Evolutionary conservation across 2,888 invertebrate genomes (phyloP), one percentile per base, ranked within the genome.

Genomic region (Scaptomyza cyrtandrae): DNA sequence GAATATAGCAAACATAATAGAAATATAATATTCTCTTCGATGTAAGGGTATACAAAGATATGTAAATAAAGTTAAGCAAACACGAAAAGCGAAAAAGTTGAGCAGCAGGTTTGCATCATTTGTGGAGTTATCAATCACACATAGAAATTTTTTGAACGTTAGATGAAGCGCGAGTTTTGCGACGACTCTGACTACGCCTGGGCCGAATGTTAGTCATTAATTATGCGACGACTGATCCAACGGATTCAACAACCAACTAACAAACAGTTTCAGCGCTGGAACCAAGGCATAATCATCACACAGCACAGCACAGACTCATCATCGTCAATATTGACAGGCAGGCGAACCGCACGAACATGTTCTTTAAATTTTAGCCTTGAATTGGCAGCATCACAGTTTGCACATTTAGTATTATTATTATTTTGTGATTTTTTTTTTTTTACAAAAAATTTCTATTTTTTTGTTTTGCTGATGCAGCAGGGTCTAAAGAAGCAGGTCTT

Each of bases 351-450:
- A 77, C 66, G 71, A 86, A 81, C 81, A 81, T 86, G 88, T 86
- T 86, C 88, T 88, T 86, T 88, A 79, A 86, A 84, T 75, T 86
- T 81, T 88, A 82, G 87, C 85, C 85, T 86, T 86, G 85, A 81
- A 82, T 69, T 68, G 53, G 67, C 73, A 68, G 75, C 75, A 61
- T 55, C 71, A 70, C 62, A 72, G 75, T 75, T 85, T 86, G 83
- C 86, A 78, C 78, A 82, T 86, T 82, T 77, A 58, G 64, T 70
- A 71, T 78, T 69, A 80, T 79, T 68, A 37, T 37, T 35, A 35
- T 35, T 5, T 35, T 13, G 0, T 35, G 1, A 11, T 35, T 37
- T 37, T n/a, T 57, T 72, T 37, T n/a, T 57, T 77, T 52, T 52
- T 33, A 27, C 63, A 61, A 43, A 63, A 50, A 63, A 74, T 62